Evolutionary conservation across 2,888 invertebrate species (phyloP).

Genomic region (Temnothorax rugatulus): DNA sequence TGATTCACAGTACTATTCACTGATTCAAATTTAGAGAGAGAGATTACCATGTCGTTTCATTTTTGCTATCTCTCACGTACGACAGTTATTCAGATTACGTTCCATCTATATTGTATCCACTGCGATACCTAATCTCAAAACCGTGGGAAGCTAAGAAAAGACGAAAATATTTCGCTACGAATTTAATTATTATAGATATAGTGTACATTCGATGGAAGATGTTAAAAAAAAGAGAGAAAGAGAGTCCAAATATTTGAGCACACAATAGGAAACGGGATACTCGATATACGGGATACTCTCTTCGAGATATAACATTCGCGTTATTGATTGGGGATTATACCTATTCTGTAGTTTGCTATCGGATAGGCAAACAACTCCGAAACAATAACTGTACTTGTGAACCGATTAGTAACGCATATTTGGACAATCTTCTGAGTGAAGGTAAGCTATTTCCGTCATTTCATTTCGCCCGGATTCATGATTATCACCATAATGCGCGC

Average conservation of each 20-base stretch:
- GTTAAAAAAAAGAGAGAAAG: background rate
- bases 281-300: background rate
- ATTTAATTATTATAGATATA: background rate
- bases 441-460: slow-evolving; percentile 9
- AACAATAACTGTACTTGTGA: background rate
- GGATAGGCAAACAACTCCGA: background rate
- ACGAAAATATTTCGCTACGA: background rate
- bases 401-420: background rate
- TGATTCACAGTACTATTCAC: too few relatives aligned
- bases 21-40: too few relatives aligned
- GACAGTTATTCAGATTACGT: slow-evolving; percentile 3
- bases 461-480: background rate
- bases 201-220: background rate
- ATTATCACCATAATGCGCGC: background rate
- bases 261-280: background rate
- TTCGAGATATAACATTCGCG: slow-evolving; percentile 3
- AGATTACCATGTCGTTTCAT: background rate
- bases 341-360: background rate
- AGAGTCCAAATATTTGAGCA: slow-evolving; percentile 11
- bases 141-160: background rate
- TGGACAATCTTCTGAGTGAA: background rate
- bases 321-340: slow-evolving; percentile 37
- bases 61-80: background rate
- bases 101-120: slow-evolving; percentile 4
- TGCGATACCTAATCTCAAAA: background rate